These are phyloP conservation scores for Eupithecia inturbata DNA, from an alignment of 2,888 invertebrate genomes.

Conservation along the genomic window DNA sequence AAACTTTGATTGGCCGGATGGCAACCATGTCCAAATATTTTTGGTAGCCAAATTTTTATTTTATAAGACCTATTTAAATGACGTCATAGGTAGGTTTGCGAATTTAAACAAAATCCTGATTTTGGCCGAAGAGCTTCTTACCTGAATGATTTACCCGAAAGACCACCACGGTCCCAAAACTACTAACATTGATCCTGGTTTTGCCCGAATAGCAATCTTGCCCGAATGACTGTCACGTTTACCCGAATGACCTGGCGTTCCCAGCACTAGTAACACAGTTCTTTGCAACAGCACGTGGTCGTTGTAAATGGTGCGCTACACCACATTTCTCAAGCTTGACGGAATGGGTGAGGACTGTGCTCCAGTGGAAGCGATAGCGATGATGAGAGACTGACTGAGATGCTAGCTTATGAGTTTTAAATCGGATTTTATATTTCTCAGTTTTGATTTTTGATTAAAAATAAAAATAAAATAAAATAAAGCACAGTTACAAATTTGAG, in stretches of 20 bases:
- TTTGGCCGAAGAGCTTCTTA: no score
- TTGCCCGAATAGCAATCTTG: not conserved
- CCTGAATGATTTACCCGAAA: not conserved
- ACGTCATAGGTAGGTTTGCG: no score
- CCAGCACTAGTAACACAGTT: conserved; percentile 29
- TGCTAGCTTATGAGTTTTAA: no score
- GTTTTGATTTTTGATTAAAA: no score
- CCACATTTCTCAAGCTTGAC: conserved; percentile 26
- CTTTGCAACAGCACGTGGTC: conserved; percentile 30
- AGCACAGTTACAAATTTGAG: no score
- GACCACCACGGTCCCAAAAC: not conserved
- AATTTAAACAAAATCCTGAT: not conserved
- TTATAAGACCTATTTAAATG: not conserved
- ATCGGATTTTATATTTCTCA: no score
- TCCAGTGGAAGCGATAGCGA: conserved; percentile 6
- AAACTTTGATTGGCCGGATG: no score
- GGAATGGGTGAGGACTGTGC: not conserved
- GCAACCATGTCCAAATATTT: no score
- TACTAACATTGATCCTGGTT: not conserved
- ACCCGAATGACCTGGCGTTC: not conserved
- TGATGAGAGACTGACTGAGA: not conserved
- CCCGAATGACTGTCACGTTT: not conserved
- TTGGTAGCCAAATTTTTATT: not conserved
- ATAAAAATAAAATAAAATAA: no score
- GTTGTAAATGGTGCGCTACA: conserved; percentile 28